phyloP scores from a whole-genome alignment of 2,113 vertebrate species.

The Saguinus midas region DNA sequence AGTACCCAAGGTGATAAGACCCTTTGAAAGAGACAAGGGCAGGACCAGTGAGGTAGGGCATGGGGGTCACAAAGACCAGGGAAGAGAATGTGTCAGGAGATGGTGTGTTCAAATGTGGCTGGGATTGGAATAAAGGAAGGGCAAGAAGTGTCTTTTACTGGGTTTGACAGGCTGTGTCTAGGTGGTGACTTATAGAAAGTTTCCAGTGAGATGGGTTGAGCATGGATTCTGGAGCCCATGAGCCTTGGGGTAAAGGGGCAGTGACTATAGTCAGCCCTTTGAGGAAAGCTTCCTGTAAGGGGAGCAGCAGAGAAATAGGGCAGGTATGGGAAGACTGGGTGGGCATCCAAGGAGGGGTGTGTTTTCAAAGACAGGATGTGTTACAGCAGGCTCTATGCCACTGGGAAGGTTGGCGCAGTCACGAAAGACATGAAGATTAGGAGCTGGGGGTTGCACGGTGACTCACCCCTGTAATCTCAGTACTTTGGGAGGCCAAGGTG shows the following conservation, averaged over 20 bases:
- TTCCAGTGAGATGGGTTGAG: background rate
- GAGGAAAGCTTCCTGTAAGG: background rate
- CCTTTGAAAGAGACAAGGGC: background rate
- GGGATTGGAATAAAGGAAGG: background rate
- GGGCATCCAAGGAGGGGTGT: too few species aligned
- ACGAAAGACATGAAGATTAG: background rate
- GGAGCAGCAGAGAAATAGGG: too few species aligned
- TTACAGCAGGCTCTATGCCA: background rate
- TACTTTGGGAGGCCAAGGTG: too few species aligned
- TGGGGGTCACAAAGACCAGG: background rate
- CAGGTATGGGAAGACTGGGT: background rate
- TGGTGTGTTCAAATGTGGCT: too few species aligned
- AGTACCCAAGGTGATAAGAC: background rate
- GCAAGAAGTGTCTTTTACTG: too few species aligned
- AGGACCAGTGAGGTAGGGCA: background rate
- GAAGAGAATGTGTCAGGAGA: background rate
- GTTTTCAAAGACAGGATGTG: background rate
- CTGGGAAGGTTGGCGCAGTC: background rate
- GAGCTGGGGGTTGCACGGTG: too few species aligned
- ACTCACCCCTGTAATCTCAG: too few species aligned
- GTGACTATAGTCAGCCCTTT: too few species aligned
- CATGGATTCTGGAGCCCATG: background rate
- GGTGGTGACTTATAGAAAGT: background rate
- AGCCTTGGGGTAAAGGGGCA: fast-evolving
- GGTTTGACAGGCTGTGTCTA: background rate